Evolutionary conservation across 2,888 invertebrate species (phyloP).

Genomic region (Cryptocephalus primarius): DNA sequence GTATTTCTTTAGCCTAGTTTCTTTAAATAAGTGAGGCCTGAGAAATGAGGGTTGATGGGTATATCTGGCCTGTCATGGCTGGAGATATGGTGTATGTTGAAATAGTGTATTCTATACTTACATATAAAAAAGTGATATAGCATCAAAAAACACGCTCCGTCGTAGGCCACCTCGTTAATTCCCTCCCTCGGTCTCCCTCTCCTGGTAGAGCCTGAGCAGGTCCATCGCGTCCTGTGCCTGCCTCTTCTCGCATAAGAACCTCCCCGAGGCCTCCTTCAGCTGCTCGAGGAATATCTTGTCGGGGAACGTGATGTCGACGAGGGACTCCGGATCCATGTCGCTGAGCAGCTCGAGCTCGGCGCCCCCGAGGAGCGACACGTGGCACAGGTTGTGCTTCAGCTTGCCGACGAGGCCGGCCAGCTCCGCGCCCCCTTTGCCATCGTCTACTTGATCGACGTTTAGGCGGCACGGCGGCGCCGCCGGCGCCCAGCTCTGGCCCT

Average conservation of each 20-base stretch:
- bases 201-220: slow-evolving; percentile 62
- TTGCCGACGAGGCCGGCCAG: slow-evolving; percentile 67
- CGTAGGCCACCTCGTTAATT: slow-evolving; percentile 6
- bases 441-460: slow-evolving; percentile 30
- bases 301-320: slow-evolving; percentile 66
- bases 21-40: no score
- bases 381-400: slow-evolving; percentile 69
- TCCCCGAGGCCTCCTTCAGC: slow-evolving; percentile 71
- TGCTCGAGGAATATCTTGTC: slow-evolving; percentile 68
- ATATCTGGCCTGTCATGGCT: no score
- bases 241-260: slow-evolving; percentile 61
- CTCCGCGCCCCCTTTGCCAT: slow-evolving; percentile 42
- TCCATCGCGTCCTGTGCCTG: slow-evolving; percentile 83
- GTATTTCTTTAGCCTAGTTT: no score
- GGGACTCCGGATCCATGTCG: slow-evolving; percentile 82
- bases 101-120: neutral
- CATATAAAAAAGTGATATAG: neutral
- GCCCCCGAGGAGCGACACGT: slow-evolving; percentile 73
- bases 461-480: slow-evolving; percentile 52
- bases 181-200: slow-evolving; percentile 23
- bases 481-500: slow-evolving; percentile 61
- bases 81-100: no score
- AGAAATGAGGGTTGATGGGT: no score
- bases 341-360: slow-evolving; percentile 75
- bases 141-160: slow-evolving; percentile 2